These are phyloP conservation scores for Campoplex nolae DNA, from an alignment of 2,888 invertebrate species.

Conservation along the genomic window DNA sequence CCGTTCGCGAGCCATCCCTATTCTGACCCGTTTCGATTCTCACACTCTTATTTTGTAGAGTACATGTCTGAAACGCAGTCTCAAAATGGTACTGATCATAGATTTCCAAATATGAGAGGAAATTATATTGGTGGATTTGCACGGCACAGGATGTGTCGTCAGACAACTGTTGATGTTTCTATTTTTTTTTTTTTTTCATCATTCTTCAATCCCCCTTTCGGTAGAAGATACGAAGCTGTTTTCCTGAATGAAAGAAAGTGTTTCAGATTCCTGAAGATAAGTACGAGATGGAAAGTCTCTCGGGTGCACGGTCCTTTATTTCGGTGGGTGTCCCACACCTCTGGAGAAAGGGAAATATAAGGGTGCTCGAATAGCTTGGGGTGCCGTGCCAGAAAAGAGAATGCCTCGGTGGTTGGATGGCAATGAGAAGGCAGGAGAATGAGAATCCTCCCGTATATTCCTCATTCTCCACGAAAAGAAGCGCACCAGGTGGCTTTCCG, in stretches of 20 bases:
- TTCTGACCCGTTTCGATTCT: neutral
- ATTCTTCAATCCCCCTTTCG: neutral
- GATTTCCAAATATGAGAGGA: neutral
- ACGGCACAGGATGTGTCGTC: neutral
- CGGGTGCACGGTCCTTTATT: conserved; percentile 62
- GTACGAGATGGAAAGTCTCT: conserved; percentile 36
- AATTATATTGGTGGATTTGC: neutral
- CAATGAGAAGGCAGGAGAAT: conserved; percentile 17
- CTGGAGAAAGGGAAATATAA: conserved; percentile 33
- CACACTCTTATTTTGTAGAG: neutral
- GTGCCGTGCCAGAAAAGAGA: conserved; percentile 60
- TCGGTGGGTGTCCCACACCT: conserved; percentile 31
- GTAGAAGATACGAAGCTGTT: neutral
- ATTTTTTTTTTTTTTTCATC: conserved; percentile 3
- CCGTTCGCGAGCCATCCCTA: neutral
- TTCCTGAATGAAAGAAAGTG: neutral
- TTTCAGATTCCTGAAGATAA: conserved; percentile 15
- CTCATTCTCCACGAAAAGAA: conserved; percentile 9
- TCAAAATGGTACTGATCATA: neutral
- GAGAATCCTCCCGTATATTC: conserved; percentile 8
- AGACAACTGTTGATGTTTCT: neutral
- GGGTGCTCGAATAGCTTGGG: conserved; percentile 41
- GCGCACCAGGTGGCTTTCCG: conserved; percentile 64
- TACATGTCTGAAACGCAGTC: neutral
- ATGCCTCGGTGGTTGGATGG: neutral